These are phyloP conservation scores for Whitmania pigra DNA, from an alignment of 1,140 invertebrate species.

Conservation along the genomic window DNA sequence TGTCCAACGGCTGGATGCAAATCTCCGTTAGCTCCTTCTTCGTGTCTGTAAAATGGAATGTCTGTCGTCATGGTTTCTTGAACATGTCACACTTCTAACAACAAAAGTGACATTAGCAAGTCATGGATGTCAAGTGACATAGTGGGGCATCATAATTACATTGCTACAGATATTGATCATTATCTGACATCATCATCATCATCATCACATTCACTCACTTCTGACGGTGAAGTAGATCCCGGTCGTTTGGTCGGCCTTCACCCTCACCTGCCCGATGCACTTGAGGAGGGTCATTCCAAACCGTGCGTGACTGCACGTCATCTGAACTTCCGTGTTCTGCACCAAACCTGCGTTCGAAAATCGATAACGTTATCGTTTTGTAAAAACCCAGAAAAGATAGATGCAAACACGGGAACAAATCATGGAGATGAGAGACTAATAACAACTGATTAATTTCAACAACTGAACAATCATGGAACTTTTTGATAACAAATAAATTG, in stretches of 20 bases:
- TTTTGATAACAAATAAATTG: not conserved
- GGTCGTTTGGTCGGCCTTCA: constrained; percentile 15
- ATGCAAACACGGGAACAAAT: not conserved
- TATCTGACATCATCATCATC: too few relatives aligned
- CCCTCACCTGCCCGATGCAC: constrained; percentile 15
- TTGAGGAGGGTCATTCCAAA: constrained; percentile 12
- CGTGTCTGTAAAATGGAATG: too few relatives aligned
- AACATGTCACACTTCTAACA: too few relatives aligned
- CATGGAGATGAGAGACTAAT: not conserved
- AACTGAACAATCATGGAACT: too few relatives aligned
- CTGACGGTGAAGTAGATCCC: constrained; percentile 23
- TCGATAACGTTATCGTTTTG: not conserved
- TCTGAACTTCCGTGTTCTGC: constrained; percentile 24
- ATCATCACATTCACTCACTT: not conserved
- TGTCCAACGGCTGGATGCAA: too few relatives aligned
- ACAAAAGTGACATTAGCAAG: too few relatives aligned
- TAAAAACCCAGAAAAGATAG: too few relatives aligned
- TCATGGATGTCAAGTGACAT: too few relatives aligned
- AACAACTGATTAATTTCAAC: not conserved
- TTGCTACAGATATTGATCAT: too few relatives aligned
- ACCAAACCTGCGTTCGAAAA: constrained; percentile 20
- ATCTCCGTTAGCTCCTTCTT: too few relatives aligned
- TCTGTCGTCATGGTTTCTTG: too few relatives aligned
- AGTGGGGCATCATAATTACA: too few relatives aligned
- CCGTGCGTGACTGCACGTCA: constrained; percentile 14